These are phyloP conservation scores for Myotis pilosus DNA, from an alignment of 2,797 vertebrate genomes.

Conservation along the genomic window DNA sequence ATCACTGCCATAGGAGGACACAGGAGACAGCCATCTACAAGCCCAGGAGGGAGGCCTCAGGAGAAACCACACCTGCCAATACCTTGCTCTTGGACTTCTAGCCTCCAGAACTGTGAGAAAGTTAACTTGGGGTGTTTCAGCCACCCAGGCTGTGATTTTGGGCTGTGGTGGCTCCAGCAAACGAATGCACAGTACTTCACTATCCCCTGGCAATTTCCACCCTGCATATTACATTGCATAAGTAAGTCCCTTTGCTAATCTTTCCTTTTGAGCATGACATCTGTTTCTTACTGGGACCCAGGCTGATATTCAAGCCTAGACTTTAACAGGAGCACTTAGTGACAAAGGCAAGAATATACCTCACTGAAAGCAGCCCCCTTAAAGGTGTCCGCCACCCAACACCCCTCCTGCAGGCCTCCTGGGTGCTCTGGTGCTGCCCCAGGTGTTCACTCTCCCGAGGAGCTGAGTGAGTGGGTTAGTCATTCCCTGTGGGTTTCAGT, in stretches of 20 bases:
- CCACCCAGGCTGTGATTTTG: neutral
- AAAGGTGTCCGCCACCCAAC: no score
- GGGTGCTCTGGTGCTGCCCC: neutral
- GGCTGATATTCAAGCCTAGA: neutral
- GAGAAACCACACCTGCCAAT: neutral
- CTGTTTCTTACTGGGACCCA: neutral
- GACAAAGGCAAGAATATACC: neutral
- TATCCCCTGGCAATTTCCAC: neutral
- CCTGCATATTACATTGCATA: neutral
- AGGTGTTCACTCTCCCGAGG: neutral
- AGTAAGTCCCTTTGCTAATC: neutral
- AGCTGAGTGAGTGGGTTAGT: neutral
- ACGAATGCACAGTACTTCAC: neutral
- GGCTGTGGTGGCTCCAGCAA: neutral
- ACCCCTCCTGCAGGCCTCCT: no score
- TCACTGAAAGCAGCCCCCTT: neutral
- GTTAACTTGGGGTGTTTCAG: neutral
- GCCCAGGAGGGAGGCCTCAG: neutral
- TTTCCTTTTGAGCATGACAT: neutral
- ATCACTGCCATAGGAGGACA: neutral
- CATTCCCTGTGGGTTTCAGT: neutral
- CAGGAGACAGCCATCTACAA: neutral
- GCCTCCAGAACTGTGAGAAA: neutral
- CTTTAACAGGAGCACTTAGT: neutral
- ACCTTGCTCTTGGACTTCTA: neutral